A percentile compares a stretch with the other conserved stretches of the same genome.
Evolutionary conservation across 2,113 vertebrate genomes (phyloP).

Genomic region (Machaerirhynchus nigripectus): DNA sequence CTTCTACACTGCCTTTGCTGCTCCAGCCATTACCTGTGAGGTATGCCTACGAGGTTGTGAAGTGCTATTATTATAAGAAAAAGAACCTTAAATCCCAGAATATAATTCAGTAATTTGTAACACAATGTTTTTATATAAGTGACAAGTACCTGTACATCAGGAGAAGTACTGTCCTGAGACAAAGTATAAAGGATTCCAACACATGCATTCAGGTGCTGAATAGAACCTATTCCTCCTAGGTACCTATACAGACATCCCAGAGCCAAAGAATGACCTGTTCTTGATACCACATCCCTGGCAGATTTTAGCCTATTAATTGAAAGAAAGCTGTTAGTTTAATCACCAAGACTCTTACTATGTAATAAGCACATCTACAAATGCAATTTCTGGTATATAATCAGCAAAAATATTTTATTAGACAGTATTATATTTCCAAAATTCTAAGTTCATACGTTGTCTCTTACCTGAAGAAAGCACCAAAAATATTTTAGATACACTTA

Average conservation of each 20-base stretch:
- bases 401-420: neutral
- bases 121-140: neutral
- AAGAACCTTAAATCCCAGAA: neutral
- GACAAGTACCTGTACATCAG: conserved; percentile 88
- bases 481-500: neutral
- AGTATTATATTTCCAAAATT: neutral
- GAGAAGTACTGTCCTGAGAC: conserved; percentile 91
- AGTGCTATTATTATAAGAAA: neutral
- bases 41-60: neutral
- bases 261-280: conserved; percentile 87
- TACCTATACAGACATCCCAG: conserved; percentile 87
- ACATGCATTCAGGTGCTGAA: conserved; percentile 86
- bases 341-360: neutral
- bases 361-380: neutral
- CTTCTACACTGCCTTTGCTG: neutral
- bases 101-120: neutral
- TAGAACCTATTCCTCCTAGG: conserved; percentile 83
- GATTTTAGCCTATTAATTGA: conserved; percentile 81
- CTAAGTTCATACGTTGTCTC: neutral
- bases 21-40: neutral
- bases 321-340: conserved; percentile 9
- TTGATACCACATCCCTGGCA: conserved; percentile 86
- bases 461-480: neutral
- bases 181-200: conserved; percentile 89
- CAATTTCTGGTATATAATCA: neutral